Evolutionary conservation across 2,113 vertebrate species (phyloP), one percentile per base, ranked within the genome.

Genomic region (Sclerurus mexicanus): DNA sequence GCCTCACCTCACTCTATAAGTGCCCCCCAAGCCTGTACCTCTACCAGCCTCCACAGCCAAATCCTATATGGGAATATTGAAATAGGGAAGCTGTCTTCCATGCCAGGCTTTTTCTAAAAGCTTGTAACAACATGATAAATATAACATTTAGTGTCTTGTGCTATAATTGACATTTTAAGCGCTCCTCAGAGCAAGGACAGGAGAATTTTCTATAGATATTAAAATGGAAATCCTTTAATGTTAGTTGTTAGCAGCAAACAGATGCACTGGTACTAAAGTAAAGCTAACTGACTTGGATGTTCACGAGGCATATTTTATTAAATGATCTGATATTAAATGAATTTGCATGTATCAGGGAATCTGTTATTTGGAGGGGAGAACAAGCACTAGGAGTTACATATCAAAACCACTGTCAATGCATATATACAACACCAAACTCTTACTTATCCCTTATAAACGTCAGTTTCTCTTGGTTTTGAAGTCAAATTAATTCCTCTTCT

Each of bases 121-220:
- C 82, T 94, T 67, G 13, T 72, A 81, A 72, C 71, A 59, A 74
- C 31, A 27, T 73, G 66, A 92, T 80, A 46, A 95, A 66, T 94
- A 53, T 2, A 66, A 46, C 7, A 4, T 84, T 92, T 88, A 86
- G 49, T 56, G 19, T 68, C 64, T 90, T 40, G 9, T 81, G 75
- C 85, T 78, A 1, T 96, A 95, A 93, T 69, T 92, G 94, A 76
- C 79, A 49, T 62, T 92, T 88, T 94, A 93, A 94, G 86, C 87
- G 67, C 67, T 93, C 42, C 84, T 87, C 40, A 50, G 83, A 96
- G 88, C 47, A 93, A 77, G 66, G 68, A 74, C 71, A 74, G 86
- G 53, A 68, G 68, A 80, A 46, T 74, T 92, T 95, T 90, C 46
- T 73, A 33, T 81, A 90, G 83, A 39, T 69, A 24, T 59, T 84